Conservation (phyloP, 1,140 invertebrate genomes). For the Diorhabda sublineata region DNA sequence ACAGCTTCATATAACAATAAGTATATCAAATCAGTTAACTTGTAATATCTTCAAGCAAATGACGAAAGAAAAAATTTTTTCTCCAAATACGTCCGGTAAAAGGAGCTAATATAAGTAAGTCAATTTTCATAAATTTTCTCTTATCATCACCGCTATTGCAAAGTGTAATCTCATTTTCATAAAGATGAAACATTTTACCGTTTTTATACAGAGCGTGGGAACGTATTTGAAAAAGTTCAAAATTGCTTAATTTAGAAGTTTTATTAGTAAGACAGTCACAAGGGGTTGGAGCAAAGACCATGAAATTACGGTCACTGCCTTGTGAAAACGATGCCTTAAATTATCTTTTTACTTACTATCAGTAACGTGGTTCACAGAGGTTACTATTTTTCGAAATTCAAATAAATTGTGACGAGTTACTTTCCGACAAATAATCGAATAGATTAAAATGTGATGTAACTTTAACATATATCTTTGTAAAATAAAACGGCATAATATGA, state of each 20-base stretch:
- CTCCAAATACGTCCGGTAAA: background rate
- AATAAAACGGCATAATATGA: too few relatives aligned
- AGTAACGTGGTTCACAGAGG: too few relatives aligned
- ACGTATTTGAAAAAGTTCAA: constrained; percentile 12
- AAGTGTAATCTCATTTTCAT: constrained; percentile 14
- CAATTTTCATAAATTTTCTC: constrained; percentile 6
- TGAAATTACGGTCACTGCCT: constrained; percentile 22
- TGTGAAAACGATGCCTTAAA: constrained; percentile 3
- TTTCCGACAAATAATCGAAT: too few relatives aligned
- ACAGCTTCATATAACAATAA: too few relatives aligned
- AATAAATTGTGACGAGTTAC: too few relatives aligned
- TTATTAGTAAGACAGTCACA: constrained; percentile 13
- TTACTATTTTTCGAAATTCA: too few relatives aligned
- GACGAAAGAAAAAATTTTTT: background rate
- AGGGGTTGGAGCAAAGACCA: constrained; percentile 8
- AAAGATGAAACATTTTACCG: constrained; percentile 11
- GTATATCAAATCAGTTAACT: background rate
- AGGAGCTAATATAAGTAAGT: constrained; percentile 1
- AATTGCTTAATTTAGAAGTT: constrained; percentile 12
- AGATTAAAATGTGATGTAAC: too few relatives aligned
- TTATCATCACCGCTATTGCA: background rate
- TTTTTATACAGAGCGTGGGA: background rate
- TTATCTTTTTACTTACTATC: too few relatives aligned
- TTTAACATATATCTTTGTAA: too few relatives aligned
- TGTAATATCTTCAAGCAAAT: background rate